Base-by-base conservation (phyloP, 2,113 vertebrate species). In the Dicerorhinus sumatrensis region DNA sequence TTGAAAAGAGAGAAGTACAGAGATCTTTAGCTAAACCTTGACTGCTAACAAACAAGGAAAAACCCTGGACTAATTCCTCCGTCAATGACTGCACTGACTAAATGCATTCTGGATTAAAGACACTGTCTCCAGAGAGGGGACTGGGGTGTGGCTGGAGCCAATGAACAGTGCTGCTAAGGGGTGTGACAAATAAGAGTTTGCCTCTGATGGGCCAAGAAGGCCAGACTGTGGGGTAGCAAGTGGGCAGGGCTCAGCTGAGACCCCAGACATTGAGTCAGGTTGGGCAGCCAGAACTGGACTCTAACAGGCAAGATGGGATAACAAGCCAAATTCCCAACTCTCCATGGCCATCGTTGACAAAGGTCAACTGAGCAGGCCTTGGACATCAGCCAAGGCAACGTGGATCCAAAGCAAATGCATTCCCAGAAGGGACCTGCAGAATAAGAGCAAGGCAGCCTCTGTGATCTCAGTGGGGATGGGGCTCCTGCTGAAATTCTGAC, bases 231-330 rank as follows among this genome's bases (percentile, higher is more conserved):
- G 0, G 8, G 67, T 29, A 5, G 63, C 10, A 0, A 73, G 42
- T 23, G 60, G 21, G 9, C 79, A 36, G 63, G 29, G 23, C 17
- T 25, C 51, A 25, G 9, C 17, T 0, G 16, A 48, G 56, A 54
- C 13, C 0, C 39, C 39, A 16, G 51, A 48, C 39, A 6, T 48
- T 48, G 9, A 48, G 46, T 9, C 46, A 48, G 46, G 46, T 48
- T 20, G 4, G 31, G 23, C 77, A 67, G 75, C 18, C 29, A 5
- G 31, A 23, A 9, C 46, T 48, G 46, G 46, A 33, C 10, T 14
- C n/a, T 25, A 11, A 56, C 54, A 1, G 0, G 42, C 0, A 14
- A 21, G 14, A 0, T 16, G 4, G 36, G 36, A 14, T n/a, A n/a
- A 0, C 4, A 62, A 60, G n/a, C 27, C 42, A 36, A 23, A 56